phyloP scores from a whole-genome alignment of 2,797 vertebrate genomes.

The Apogon talboti region DNA sequence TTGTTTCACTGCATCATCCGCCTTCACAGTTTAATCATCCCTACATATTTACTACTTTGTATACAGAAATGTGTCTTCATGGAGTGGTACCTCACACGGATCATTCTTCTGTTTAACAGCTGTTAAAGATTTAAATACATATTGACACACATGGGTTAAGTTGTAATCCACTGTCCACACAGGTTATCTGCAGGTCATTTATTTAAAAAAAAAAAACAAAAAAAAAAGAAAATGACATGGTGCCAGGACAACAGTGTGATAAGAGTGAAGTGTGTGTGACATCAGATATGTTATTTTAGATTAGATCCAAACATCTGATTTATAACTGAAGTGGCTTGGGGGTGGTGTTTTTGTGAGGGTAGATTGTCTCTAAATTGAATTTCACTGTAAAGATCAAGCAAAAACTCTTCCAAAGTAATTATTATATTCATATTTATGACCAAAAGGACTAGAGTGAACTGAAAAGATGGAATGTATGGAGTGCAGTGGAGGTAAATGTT shows the following conservation, averaged over 20 bases:
- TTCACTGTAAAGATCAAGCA: too few relatives aligned
- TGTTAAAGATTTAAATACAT: constrained; percentile 13
- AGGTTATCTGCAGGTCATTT: constrained; percentile 13
- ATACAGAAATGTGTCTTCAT: background rate
- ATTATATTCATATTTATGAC: too few relatives aligned
- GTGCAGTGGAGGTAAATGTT: too few relatives aligned
- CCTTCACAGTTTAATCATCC: constrained; percentile 1
- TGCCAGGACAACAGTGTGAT: constrained; percentile 1
- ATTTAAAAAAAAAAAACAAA: background rate
- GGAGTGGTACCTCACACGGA: fast-evolving
- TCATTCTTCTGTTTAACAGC: background rate
- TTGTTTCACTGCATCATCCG: background rate
- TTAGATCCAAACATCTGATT: constrained; percentile 1
- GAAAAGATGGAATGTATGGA: too few relatives aligned
- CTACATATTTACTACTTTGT: background rate
- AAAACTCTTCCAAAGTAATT: too few relatives aligned
- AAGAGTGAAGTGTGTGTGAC: background rate
- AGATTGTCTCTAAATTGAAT: too few relatives aligned
- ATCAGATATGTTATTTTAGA: constrained; percentile 1
- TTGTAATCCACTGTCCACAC: background rate
- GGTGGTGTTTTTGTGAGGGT: background rate
- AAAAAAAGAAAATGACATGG: too few relatives aligned
- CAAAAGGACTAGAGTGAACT: too few relatives aligned
- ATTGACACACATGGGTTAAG: constrained; percentile 13
- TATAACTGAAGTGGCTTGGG: background rate